A percentile compares a stretch with the other conserved stretches of the same genome.
phyloP scores from a whole-genome alignment of 2,797 vertebrate species.

The Argyrosomus regius region DNA sequence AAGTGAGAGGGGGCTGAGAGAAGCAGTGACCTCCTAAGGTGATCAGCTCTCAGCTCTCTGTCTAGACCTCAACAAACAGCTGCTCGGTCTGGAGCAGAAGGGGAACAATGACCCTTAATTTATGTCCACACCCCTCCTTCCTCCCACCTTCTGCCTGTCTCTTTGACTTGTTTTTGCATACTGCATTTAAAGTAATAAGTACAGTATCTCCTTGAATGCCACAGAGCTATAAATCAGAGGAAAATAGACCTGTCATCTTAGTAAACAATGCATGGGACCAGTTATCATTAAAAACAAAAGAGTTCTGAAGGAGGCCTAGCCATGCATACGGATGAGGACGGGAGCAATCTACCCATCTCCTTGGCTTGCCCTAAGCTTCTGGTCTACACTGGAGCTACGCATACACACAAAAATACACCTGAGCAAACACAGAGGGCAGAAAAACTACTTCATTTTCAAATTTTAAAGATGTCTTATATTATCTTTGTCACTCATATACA shows the following conservation, averaged over 20 bases:
- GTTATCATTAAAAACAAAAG: slow-evolving; percentile 85
- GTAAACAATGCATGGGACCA: slow-evolving; percentile 82
- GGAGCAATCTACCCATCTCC: slow-evolving; percentile 65
- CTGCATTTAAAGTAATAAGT: slow-evolving; percentile 85
- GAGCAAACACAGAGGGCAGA: slow-evolving; percentile 23
- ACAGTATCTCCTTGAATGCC: slow-evolving; percentile 83
- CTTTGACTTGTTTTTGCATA: slow-evolving; percentile 82
- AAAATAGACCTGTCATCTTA: slow-evolving; percentile 84
- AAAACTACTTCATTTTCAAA: slow-evolving; percentile 21
- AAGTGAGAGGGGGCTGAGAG: slow-evolving; percentile 47
- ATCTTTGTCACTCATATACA: slow-evolving; percentile 28
- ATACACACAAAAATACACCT: slow-evolving; percentile 20
- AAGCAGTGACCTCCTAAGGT: slow-evolving; percentile 75
- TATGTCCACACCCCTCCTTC: slow-evolving; percentile 63
- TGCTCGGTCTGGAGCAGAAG: slow-evolving; percentile 69
- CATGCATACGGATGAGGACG: slow-evolving; percentile 73
- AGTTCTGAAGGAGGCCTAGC: slow-evolving; percentile 56
- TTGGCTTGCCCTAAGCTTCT: slow-evolving; percentile 55
- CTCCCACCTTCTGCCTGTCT: slow-evolving; percentile 62
- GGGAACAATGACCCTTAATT: slow-evolving; percentile 79
- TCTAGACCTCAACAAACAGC: slow-evolving; percentile 79
- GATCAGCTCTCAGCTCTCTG: slow-evolving; percentile 70
- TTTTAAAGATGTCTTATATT: slow-evolving; percentile 38
- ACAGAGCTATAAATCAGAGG: slow-evolving; percentile 83
- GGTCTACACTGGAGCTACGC: slow-evolving; percentile 23